Evolutionary conservation across 1,140 invertebrate genomes (phyloP), one percentile per base, ranked within the genome.

Genomic region (Atopsyche davidsoni): DNA sequence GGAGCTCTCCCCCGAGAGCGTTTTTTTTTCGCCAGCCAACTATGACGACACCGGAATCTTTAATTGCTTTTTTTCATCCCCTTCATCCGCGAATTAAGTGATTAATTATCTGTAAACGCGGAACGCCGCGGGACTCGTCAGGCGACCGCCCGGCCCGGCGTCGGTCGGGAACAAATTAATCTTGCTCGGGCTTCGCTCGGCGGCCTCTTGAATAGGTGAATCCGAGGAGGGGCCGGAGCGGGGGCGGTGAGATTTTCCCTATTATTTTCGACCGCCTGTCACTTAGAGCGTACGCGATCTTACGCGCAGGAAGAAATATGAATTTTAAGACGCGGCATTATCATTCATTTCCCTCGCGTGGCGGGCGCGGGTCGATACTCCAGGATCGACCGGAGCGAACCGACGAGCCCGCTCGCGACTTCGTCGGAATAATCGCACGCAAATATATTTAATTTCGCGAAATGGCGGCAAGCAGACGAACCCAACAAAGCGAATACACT

Each of bases 31-130:
- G 36, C 16, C 28, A 21, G 41, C 54, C 43, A 56, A 56, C 54
- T 56, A 56, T 44, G 55, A 53, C 55, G 55, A 52, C 55, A 53
- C 46, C 53, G 55, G 49, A 57, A 57, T 53, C 55, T 57, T 57
- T 57, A 57, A 57, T 57, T 57, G 55, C 55, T 57, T 57, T 57
- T 57, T 56, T 57, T 56, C 39, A 13, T 40, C 32, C 50, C 45
- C 23, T 38, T 44, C 34, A 47, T 40, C 46, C 46, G 43, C 55
- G 55, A 47, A 57, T 57, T 57, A 57, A 57, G 55, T 57, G 55
- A 57, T 57, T 57, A 57, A 57, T 57, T 57, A 57, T 57, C 51
- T 57, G 51, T 51, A 51, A 57, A 57, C 49, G 50, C 51, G 47
- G 21, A 42, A 39, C 55, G 41, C 46, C 55, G 49, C 49, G 44